phyloP scores from a whole-genome alignment of 2,113 vertebrate species.

The Urocitellus parryii region DNA sequence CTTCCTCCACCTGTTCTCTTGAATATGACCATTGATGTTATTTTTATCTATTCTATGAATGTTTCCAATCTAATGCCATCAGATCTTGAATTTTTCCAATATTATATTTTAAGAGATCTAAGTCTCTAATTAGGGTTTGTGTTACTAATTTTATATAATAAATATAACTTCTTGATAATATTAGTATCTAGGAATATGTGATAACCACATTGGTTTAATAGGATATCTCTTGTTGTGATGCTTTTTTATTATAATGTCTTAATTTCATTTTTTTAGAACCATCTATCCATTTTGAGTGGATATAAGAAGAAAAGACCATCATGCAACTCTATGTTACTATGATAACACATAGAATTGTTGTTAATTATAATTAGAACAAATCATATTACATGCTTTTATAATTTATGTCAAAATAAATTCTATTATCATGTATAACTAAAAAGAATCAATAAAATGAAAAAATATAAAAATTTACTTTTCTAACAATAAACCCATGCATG shows the following conservation, averaged over 20 bases:
- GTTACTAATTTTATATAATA: neutral
- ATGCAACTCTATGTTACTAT: neutral
- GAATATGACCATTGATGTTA: neutral
- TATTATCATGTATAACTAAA: no score
- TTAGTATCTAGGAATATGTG: neutral
- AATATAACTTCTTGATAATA: neutral
- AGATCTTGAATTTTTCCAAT: neutral
- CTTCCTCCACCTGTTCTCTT: neutral
- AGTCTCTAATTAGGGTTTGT: neutral
- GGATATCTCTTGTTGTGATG: neutral
- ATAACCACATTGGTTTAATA: fast-evolving
- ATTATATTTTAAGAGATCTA: neutral
- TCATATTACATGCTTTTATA: no score
- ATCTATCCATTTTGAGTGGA: neutral
- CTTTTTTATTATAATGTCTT: neutral
- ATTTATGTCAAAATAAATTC: no score
- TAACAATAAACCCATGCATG: neutral
- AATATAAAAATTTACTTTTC: neutral
- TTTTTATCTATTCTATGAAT: neutral
- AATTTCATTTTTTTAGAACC: neutral
- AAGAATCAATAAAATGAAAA: no score
- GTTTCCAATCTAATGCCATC: neutral
- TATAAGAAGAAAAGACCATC: neutral
- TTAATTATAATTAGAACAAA: neutral
- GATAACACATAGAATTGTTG: neutral